Conservation (phyloP, 1,140 invertebrate genomes). For the Diploscapter pachys region DNA sequence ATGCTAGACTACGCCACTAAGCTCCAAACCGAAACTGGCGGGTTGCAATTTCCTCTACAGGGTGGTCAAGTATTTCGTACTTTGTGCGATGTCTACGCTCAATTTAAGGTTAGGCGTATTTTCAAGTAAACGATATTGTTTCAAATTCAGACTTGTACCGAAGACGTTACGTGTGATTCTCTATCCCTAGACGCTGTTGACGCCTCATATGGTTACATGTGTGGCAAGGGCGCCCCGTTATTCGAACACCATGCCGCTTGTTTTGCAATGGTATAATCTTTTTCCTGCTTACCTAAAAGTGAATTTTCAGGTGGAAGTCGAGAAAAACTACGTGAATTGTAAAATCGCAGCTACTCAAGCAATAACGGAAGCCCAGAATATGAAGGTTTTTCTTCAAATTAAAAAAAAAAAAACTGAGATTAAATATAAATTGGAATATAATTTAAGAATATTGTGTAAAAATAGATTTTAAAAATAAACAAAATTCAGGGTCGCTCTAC, state of each 20-base stretch:
- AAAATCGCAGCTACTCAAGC: slow-evolving; percentile 39
- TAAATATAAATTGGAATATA: too few relatives aligned
- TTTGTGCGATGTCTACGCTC: slow-evolving; percentile 33
- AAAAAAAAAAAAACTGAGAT: too few relatives aligned
- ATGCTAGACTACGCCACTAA: slow-evolving; percentile 40
- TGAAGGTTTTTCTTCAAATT: slow-evolving; percentile 2
- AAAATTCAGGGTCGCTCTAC: slow-evolving; percentile 19
- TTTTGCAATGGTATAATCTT: slow-evolving; percentile 16
- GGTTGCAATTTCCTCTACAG: slow-evolving; percentile 40
- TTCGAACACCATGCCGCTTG: slow-evolving; percentile 40
- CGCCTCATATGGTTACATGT: slow-evolving; percentile 41
- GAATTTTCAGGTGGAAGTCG: slow-evolving; percentile 23
- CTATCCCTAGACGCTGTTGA: slow-evolving; percentile 38
- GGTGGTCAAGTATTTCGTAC: slow-evolving; percentile 37
- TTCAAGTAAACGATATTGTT: neutral
- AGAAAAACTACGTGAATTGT: slow-evolving; percentile 39
- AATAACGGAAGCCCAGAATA: slow-evolving; percentile 34
- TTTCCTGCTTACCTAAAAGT: too few relatives aligned
- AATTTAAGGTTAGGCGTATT: neutral
- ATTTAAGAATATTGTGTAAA: neutral
- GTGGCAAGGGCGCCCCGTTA: slow-evolving; percentile 35
- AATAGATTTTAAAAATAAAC: neutral
- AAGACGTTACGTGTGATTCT: slow-evolving; percentile 29
- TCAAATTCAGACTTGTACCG: slow-evolving; percentile 32
- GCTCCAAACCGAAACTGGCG: slow-evolving; percentile 39